Conservation (phyloP, 2,888 invertebrate genomes). For the Patella pellucida region DNA sequence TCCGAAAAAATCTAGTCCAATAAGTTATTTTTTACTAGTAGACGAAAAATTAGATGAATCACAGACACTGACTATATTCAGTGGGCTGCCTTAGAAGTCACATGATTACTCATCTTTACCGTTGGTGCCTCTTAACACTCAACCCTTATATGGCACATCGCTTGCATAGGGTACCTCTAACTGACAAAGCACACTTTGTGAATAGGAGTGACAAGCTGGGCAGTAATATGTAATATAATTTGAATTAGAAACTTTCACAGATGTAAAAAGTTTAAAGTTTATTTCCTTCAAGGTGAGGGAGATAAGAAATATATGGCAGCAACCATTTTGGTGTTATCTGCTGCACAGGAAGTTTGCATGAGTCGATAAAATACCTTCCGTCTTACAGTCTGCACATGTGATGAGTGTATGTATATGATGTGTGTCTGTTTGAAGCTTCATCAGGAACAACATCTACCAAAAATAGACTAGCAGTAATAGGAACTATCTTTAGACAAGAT, state of each 20-base stretch:
- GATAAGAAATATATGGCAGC: too few species aligned
- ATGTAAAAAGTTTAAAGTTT: too few species aligned
- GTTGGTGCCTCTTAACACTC: constrained; percentile 18
- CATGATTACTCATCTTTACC: constrained; percentile 29
- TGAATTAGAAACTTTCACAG: too few species aligned
- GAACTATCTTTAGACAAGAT: constrained; percentile 9
- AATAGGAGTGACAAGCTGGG: too few species aligned
- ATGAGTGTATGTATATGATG: constrained; percentile 1
- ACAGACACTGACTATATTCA: constrained; percentile 16
- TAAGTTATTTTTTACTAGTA: not conserved
- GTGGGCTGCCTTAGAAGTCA: constrained; percentile 25
- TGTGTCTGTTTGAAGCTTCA: not conserved
- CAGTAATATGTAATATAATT: too few species aligned
- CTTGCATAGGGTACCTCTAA: not conserved
- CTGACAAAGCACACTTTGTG: too few species aligned
- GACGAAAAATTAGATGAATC: constrained; percentile 18
- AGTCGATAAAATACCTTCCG: not conserved
- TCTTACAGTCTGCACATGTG: constrained; percentile 2
- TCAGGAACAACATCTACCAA: not conserved
- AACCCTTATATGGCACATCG: constrained; percentile 21
- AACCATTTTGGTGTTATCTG: not conserved
- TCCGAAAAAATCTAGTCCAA: constrained; percentile 17
- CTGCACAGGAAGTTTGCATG: not conserved
- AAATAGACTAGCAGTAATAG: constrained; percentile 11
- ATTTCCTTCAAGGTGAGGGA: too few species aligned